Evolutionary conservation across 2,888 invertebrate genomes (phyloP).

Genomic region (Petrolisthes cinctipes): DNA sequence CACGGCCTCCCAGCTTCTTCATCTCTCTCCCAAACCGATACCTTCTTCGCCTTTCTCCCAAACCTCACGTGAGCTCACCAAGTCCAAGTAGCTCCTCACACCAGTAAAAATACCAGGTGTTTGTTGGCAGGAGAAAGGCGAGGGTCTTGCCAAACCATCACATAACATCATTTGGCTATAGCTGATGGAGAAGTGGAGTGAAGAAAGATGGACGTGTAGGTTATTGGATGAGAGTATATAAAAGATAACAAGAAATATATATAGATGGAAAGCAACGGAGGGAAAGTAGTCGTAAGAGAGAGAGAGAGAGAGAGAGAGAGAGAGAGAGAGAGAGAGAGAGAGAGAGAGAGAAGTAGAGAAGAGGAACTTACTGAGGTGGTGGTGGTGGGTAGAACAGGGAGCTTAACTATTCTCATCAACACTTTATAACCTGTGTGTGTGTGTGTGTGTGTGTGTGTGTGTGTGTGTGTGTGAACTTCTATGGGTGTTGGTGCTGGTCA

Average conservation of each 20-base stretch:
- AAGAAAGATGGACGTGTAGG: too few relatives aligned
- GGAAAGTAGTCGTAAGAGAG: constrained; percentile 1
- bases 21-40: too few relatives aligned
- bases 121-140: too few relatives aligned
- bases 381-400: not conserved
- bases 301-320: constrained; percentile 16
- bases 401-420: constrained; percentile 10
- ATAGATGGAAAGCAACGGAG: not conserved
- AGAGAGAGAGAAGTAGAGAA: not conserved
- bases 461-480: constrained; percentile 7
- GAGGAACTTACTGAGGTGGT: not conserved
- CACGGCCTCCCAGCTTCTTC: too few relatives aligned
- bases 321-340: constrained; percentile 19
- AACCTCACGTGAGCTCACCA: too few relatives aligned
- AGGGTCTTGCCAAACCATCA: too few relatives aligned
- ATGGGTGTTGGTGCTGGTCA: constrained; percentile 5
- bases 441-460: constrained; percentile 17
- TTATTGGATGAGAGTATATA: too few relatives aligned
- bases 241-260: not conserved
- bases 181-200: too few relatives aligned
- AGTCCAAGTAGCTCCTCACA: too few relatives aligned
- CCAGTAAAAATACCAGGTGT: too few relatives aligned
- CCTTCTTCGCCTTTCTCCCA: too few relatives aligned
- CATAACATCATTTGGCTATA: too few relatives aligned
- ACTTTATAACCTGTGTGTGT: not conserved